Evolutionary conservation across 2,113 vertebrate genomes (phyloP), one percentile per base, ranked within the genome.

Genomic region (Tringa solitaria): DNA sequence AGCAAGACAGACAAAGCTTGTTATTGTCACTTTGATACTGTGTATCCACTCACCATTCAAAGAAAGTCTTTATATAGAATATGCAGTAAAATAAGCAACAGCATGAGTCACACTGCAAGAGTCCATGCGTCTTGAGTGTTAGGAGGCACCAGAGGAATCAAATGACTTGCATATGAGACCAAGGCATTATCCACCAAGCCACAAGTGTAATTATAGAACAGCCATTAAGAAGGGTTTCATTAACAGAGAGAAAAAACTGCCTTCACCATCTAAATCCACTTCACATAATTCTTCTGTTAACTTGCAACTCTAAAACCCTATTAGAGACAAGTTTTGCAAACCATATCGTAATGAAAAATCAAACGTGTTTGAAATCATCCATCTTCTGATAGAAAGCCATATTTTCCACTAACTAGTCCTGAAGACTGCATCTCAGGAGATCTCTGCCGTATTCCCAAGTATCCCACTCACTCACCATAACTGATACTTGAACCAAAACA

Each of bases 121-220:
- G 82, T 35, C 86, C 56, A 22, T 16, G 57, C n/a, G 50, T 80
- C 70, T 77, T 69, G 73, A 95, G 48, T 26, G 53, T 75, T 91
- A 69, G 4, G 24, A 96, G 56, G 65, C 72, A 92, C 51, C 85
- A 76, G 56, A 88, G 81, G 69, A 94, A 93, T 95, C 85, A 96
- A 95, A 95, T 91, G 84, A 96, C 95, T 97, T 96, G 86, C 74
- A 43, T 83, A 94, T 53, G 84, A 97, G 84, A 97, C 81, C 89
- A 89, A 93, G 77, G 56, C 77, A 93, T 91, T 95, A 96, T 82
- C 59, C 89, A 95, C 81, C 92, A 95, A 94, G 90, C 86, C 27
- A 68, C 20, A 63, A 90, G 91, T 46, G 59, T 92, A 96, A 97
- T 95, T 97, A 92, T 8, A 86, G 79, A 96, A 91, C 43, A 88